Evolutionary conservation across 2,797 vertebrate species (phyloP).

Genomic region (Botia almorhae): DNA sequence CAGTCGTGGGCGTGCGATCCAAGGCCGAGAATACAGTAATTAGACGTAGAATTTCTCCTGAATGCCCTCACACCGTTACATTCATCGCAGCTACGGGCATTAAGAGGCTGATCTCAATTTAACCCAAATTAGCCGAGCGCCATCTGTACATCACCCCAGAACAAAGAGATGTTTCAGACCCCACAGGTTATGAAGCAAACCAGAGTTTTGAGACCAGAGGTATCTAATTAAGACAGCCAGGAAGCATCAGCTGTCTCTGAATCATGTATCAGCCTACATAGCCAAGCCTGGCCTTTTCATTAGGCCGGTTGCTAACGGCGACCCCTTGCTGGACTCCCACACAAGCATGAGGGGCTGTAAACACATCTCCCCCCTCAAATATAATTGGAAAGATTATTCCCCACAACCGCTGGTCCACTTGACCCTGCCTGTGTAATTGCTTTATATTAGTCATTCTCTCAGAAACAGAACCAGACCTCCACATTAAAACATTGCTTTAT

Average conservation of each 20-base stretch:
- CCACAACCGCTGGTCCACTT: conserved; percentile 26
- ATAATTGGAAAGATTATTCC: conserved; percentile 56
- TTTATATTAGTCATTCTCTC: conserved; percentile 42
- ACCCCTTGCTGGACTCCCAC: conserved; percentile 51
- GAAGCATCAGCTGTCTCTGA: conserved; percentile 44
- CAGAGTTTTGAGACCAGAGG: neutral
- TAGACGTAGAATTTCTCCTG: neutral
- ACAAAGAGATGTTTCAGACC: conserved; percentile 10
- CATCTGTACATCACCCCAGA: neutral
- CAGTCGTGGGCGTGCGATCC: neutral
- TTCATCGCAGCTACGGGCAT: conserved; percentile 7
- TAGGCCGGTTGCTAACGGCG: conserved; percentile 48
- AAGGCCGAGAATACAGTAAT: neutral
- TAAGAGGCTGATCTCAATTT: conserved; percentile 4
- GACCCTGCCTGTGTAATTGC: conserved; percentile 50
- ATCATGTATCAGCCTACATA: conserved; percentile 51
- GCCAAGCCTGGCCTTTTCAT: conserved; percentile 42
- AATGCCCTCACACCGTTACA: conserved; percentile 2
- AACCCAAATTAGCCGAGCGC: neutral
- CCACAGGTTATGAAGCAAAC: conserved; percentile 12
- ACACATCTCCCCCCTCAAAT: conserved; percentile 27
- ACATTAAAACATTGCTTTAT: neutral
- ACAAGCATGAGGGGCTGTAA: conserved; percentile 27
- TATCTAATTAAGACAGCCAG: conserved; percentile 56
- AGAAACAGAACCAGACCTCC: conserved; percentile 16